Base-by-base conservation (phyloP, 2,113 vertebrate species). In the Datnioides undecimradiatus region DNA sequence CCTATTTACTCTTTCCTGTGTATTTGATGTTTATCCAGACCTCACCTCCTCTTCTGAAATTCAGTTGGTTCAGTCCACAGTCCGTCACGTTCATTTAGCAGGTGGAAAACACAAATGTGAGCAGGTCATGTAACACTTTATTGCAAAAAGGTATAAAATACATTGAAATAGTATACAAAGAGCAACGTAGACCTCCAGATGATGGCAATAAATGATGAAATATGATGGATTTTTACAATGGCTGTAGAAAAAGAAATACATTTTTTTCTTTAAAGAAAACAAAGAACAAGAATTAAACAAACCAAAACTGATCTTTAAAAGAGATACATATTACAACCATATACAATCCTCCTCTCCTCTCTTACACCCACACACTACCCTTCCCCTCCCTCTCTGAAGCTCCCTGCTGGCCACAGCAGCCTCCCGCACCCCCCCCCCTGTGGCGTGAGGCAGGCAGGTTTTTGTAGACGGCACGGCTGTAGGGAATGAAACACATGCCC, bases 381-480 rank as follows among this genome's bases (percentile, higher is more conserved):
- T 96, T 94, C 3, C 91, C 81, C 41, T 93, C 91, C 27, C 83
- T 76, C 48, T 94, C 93, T 19, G 82, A 43, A 0, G 54, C 67
- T 16, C 82, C 90, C 82, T 87, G 80, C 78, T 88, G 87, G 43
- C 85, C 77, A 43, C 94, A 95, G 90, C 95, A 95, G 76, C 89
- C 76, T 23, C 84, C 89, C 1, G 68, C 6, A 0, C 68, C 76
- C 25, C 69, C 70, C 41, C 66, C 76, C 41, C 81, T 84, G 31
- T 88, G 92, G 57, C 66, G 93, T 0, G 90, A 70, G 49, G 76
- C 58, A 0, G 94, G 93, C 57, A 95, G 89, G 83, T 96, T 95
- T 83, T 96, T 94, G 85, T 98, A 98, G 60, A 98, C 95, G 1
- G 96, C 96, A 0, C 96, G 94, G 91, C 96, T 98, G 92, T 98